A percentile compares a stretch with the other conserved stretches of the same genome.
Evolutionary conservation across 2,888 invertebrate genomes (phyloP).

Genomic region (Harpagoxenus sublaevis): DNA sequence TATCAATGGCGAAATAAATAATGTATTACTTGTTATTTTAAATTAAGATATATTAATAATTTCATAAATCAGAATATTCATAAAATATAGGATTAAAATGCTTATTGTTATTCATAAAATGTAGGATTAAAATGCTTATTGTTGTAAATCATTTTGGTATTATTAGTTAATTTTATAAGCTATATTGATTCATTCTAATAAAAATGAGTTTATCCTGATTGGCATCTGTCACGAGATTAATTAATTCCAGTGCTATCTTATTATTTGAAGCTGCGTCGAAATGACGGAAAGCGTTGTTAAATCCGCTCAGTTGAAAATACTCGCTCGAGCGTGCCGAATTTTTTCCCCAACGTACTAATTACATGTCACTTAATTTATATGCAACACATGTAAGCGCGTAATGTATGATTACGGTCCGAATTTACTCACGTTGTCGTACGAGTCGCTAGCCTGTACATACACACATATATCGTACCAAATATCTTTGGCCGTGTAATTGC

Average conservation of each 20-base stretch:
- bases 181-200: not conserved
- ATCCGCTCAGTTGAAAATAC: constrained; percentile 30
- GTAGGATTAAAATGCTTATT: not conserved
- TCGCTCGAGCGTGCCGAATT: constrained; percentile 26
- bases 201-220: not conserved
- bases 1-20: too few relatives aligned
- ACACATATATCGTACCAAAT: constrained; percentile 24
- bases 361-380: constrained; percentile 41
- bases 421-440: constrained; percentile 25
- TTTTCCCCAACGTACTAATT: constrained; percentile 29
- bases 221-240: constrained; percentile 12
- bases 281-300: constrained; percentile 16
- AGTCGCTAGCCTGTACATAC: constrained; percentile 14
- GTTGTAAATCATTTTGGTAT: not conserved
- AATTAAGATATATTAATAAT: not conserved
- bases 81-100: not conserved
- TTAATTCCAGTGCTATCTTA: constrained; percentile 24
- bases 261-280: constrained; percentile 22
- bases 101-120: not conserved
- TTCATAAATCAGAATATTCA: not conserved
- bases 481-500: constrained; percentile 40
- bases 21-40: too few relatives aligned
- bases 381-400: constrained; percentile 33
- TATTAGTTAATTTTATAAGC: not conserved
- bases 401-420: constrained; percentile 22